Percentiles rank a stretch among this genome's conserved stretches.
Conservation (phyloP, 2,888 invertebrate genomes). For the Ochropleura plecta region DNA sequence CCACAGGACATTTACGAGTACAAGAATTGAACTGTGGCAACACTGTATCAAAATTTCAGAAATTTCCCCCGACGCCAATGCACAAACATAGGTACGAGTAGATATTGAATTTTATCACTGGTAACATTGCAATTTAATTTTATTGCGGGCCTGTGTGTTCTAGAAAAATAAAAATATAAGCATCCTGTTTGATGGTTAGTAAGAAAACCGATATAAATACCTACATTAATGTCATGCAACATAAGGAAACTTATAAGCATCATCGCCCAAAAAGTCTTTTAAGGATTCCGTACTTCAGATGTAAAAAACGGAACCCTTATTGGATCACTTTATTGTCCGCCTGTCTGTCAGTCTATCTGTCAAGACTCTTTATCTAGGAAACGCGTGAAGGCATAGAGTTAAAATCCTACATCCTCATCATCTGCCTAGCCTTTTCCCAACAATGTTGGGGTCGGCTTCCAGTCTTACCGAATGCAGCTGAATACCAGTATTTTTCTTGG, state of each 20-base stretch:
- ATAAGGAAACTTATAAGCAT: neutral
- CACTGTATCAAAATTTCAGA: conserved; percentile 8
- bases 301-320: no score
- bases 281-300: no score
- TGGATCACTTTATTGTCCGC: no score
- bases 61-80: conserved; percentile 37
- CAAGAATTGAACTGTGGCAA: conserved; percentile 31
- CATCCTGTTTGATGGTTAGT: neutral
- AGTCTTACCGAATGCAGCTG: no score
- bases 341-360: no score
- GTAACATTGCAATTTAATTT: conserved; percentile 21
- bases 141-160: neutral
- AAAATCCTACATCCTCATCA: no score
- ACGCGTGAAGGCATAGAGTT: no score
- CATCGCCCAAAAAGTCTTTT: no score
- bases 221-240: neutral
- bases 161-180: neutral
- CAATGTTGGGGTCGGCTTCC: no score
- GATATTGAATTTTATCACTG: conserved; percentile 21
- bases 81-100: conserved; percentile 12
- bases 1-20: conserved; percentile 11
- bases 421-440: no score
- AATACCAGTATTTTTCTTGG: no score
- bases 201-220: neutral
- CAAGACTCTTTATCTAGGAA: no score